phyloP scores from a whole-genome alignment of 1,140 invertebrate species.

The Capitella teleta region DNA sequence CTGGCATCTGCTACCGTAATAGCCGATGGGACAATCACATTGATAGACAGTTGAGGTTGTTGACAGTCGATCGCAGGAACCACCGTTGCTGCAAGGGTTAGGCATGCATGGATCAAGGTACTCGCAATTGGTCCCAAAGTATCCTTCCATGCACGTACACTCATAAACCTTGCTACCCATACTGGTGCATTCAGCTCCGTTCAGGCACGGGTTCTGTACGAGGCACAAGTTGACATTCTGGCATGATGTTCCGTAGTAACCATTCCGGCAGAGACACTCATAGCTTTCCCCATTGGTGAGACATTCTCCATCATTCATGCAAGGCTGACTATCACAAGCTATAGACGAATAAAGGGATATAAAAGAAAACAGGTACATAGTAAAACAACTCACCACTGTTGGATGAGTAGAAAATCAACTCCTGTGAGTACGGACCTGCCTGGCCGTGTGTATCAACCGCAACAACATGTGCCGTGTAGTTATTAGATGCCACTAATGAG shows the following conservation, averaged over 20 bases:
- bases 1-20: conserved; percentile 49
- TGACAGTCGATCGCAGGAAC: conserved; percentile 13
- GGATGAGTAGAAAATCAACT: no score
- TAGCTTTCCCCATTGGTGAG: no score
- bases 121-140: conserved; percentile 21
- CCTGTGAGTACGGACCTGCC: no score
- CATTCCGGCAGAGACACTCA: conserved; percentile 6
- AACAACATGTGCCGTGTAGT: no score
- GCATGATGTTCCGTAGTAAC: conserved; percentile 34
- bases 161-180: not conserved
- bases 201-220: conserved; percentile 4
- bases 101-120: conserved; percentile 6
- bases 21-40: conserved; percentile 55
- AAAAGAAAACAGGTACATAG: no score
- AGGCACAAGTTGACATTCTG: conserved; percentile 33
- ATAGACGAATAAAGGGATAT: no score
- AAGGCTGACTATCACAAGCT: no score
- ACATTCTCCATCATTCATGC: no score
- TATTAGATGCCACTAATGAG: no score
- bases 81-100: not conserved
- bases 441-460: no score
- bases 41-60: not conserved
- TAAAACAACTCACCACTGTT: no score
- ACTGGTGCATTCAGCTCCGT: conserved; percentile 3
- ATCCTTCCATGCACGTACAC: conserved; percentile 22